Percentiles rank a stretch among this genome's conserved stretches.
Evolutionary conservation across 2,888 invertebrate genomes (phyloP).

Genomic region (Nemapogon koenigi): DNA sequence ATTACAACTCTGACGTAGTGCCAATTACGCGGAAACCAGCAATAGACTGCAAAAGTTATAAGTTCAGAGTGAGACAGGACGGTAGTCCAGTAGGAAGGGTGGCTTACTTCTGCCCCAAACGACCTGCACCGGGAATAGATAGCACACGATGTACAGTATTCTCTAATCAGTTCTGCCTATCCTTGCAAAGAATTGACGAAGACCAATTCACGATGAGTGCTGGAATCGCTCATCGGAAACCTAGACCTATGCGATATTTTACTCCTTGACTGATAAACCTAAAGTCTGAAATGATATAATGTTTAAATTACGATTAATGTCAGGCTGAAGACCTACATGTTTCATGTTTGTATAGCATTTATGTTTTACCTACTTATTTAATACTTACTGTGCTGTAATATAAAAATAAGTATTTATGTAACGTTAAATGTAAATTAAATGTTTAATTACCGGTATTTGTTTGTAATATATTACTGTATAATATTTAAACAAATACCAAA

Average conservation of each 20-base stretch:
- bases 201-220: slow-evolving; percentile 37
- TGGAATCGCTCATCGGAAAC: slow-evolving; percentile 35
- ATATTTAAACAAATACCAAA: no score
- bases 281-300: no score
- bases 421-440: no score
- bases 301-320: no score
- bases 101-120: slow-evolving; percentile 47
- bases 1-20: slow-evolving; percentile 15
- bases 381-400: no score
- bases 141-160: slow-evolving; percentile 45
- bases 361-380: no score
- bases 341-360: no score
- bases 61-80: slow-evolving; percentile 43
- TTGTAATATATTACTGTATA: no score
- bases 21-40: slow-evolving; percentile 22
- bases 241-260: slow-evolving; percentile 17
- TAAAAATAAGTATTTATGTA: no score
- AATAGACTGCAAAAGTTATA: slow-evolving; percentile 53
- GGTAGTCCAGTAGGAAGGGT: slow-evolving; percentile 28
- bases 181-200: slow-evolving; percentile 38
- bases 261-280: background rate
- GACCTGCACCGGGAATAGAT: slow-evolving; percentile 33
- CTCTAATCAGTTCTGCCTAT: slow-evolving; percentile 50
- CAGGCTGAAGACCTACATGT: no score
- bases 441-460: no score